Evolutionary conservation across 2,797 vertebrate genomes (phyloP).

Genomic region (Aselliscus stoliczkanus): DNA sequence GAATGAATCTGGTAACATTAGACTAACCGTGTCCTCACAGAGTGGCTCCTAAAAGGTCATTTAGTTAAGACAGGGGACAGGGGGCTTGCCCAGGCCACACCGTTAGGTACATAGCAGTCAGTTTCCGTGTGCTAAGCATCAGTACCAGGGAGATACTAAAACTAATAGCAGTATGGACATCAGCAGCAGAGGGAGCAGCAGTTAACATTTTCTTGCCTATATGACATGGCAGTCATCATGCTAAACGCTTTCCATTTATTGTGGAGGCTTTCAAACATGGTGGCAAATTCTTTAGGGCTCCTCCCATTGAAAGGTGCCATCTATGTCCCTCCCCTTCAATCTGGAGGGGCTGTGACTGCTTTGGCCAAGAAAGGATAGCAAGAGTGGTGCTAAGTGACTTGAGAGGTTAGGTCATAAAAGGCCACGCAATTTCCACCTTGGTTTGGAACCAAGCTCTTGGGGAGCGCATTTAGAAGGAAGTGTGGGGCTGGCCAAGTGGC

Average conservation of each 20-base stretch:
- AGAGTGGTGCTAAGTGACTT: background rate
- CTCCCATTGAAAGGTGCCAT: background rate
- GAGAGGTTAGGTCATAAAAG: background rate
- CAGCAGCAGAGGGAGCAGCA: background rate
- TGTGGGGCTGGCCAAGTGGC: too few relatives aligned
- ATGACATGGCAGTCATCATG: fast-evolving
- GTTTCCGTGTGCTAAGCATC: background rate
- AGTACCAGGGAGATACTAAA: background rate
- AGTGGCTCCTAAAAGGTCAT: background rate
- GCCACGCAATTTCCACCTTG: background rate
- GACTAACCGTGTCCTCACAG: background rate
- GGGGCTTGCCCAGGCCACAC: background rate
- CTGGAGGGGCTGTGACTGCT: background rate
- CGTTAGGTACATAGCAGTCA: background rate
- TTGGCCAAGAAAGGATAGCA: background rate
- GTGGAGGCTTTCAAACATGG: background rate
- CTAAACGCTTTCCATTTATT: background rate
- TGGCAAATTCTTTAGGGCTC: background rate
- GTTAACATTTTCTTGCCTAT: background rate
- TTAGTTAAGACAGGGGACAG: background rate
- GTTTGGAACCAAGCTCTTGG: background rate
- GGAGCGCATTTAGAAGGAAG: background rate
- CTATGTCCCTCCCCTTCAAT: background rate
- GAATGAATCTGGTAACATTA: background rate
- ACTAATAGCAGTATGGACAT: background rate